Evolutionary conservation across 2,888 invertebrate species (phyloP).

Genomic region (Argyresthia albistria): DNA sequence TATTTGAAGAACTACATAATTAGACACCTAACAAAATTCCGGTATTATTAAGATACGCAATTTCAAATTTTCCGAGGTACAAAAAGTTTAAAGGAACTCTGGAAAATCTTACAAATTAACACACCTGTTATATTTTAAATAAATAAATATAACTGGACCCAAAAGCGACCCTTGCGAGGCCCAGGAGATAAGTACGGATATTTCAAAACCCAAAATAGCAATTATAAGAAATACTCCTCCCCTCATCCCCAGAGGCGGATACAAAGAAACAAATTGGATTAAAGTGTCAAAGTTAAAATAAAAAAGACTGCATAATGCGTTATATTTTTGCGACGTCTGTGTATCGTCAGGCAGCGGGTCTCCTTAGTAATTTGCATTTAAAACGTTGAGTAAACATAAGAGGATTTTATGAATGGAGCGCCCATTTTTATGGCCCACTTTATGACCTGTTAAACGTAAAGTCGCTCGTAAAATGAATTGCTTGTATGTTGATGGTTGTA

Average conservation of each 20-base stretch:
- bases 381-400: slow-evolving; percentile 62
- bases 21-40: not conserved
- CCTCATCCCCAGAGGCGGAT: slow-evolving; percentile 56
- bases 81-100: not conserved
- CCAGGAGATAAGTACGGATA: slow-evolving; percentile 28
- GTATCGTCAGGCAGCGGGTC: slow-evolving; percentile 31
- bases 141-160: not conserved
- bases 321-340: slow-evolving; percentile 50
- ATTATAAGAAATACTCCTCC: slow-evolving; percentile 61
- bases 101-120: not conserved
- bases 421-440: slow-evolving; percentile 59
- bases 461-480: slow-evolving; percentile 63
- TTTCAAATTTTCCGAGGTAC: no score
- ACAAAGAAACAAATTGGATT: slow-evolving; percentile 69
- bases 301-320: slow-evolving; percentile 44
- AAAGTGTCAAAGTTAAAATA: slow-evolving; percentile 72
- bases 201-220: slow-evolving; percentile 59
- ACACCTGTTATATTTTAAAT: not conserved
- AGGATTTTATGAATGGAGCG: slow-evolving; percentile 59
- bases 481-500: slow-evolving; percentile 32
- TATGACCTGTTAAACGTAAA: slow-evolving; percentile 66
- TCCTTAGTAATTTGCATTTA: slow-evolving; percentile 51
- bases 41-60: not conserved
- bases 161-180: slow-evolving; percentile 9
- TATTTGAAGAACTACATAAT: not conserved